Conservation (phyloP, 2,888 invertebrate genomes). For the Meteorus colon region DNA sequence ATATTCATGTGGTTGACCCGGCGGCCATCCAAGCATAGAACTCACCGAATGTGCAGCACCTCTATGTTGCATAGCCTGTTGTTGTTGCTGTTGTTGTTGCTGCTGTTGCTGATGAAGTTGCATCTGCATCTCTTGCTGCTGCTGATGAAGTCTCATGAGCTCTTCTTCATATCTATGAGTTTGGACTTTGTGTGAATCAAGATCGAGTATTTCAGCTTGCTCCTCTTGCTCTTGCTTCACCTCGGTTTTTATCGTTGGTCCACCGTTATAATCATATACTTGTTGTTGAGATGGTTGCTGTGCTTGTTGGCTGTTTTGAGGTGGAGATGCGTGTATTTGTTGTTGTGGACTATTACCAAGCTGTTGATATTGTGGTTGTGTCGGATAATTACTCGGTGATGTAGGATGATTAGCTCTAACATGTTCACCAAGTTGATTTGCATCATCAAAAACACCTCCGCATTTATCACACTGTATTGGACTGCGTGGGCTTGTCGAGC, state of each 20-base stretch:
- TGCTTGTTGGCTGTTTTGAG: conserved; percentile 71
- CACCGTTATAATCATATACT: conserved; percentile 61
- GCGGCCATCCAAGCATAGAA: conserved; percentile 67
- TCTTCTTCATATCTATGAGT: conserved; percentile 78
- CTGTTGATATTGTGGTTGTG: conserved; percentile 62
- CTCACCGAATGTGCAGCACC: conserved; percentile 64
- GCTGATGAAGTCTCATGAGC: conserved; percentile 63
- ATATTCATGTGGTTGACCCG: conserved; percentile 65
- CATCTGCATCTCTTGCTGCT: conserved; percentile 66
- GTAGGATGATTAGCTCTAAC: conserved; percentile 80
- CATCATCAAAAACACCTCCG: conserved; percentile 85
- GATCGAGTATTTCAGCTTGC: conserved; percentile 87
- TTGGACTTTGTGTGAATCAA: conserved; percentile 92
- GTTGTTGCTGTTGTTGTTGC: conserved; percentile 53
- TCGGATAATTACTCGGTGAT: conserved; percentile 65
- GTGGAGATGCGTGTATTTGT: conserved; percentile 66
- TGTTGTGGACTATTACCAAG: conserved; percentile 65
- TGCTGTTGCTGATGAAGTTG: conserved; percentile 62
- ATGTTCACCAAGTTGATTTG: conserved; percentile 84
- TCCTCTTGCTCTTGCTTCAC: conserved; percentile 81
- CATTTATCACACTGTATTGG: conserved; percentile 88
- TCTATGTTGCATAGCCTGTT: conserved; percentile 54
- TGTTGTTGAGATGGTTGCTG: conserved; percentile 68
- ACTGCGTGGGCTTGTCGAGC: conserved; percentile 81
- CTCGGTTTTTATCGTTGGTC: conserved; percentile 70